Evolutionary conservation across 2,888 invertebrate genomes (phyloP), one percentile per base, ranked within the genome.

Genomic region (Scaeva pyrastri): DNA sequence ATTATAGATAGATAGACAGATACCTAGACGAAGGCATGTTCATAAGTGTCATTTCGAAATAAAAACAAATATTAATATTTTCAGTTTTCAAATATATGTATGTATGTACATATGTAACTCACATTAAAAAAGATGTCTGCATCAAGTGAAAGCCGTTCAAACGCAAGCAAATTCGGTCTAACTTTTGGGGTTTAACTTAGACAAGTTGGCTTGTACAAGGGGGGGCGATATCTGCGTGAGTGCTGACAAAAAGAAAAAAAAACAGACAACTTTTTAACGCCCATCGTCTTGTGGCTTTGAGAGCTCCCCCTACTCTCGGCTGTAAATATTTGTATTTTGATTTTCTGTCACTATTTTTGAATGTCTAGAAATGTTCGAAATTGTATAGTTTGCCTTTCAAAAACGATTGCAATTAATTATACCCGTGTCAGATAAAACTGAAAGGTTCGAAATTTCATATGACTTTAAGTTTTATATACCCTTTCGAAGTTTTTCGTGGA

Each of bases 331-430:
- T 60, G 36, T 60, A 12, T 52, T 60, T 16, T 68, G 72, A 45
- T 60, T n/a, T 45, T 62, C 31, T 85, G 58, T 86, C 73, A n/a
- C n/a, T 81, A 73, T 86, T 81, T 77, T 75, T 48, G 60, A 85
- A 83, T 84, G 74, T 74, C 74, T 64, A 74, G 70, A 70, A 48
- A 75, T 70, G 66, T 64, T 84, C 50, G 66, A 70, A 72, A 79
- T 71, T 2, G 21, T 52, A 6, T 56, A 74, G n/a, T n/a, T 76
- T 81, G 81, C 81, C 85, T 86, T 86, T 80, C 85, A 73, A 86
- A 86, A 81, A 76, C 85, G 76, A 73, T 81, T 70, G 85, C 81
- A 86, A 86, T 86, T 86, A 86, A 86, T 86, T 86, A 86, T 73
- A 76, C 36, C 55, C 58, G 55, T 86, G 85, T 81, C 85, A 86